phyloP scores from a whole-genome alignment of 2,797 vertebrate species.

The Apogon talboti region DNA sequence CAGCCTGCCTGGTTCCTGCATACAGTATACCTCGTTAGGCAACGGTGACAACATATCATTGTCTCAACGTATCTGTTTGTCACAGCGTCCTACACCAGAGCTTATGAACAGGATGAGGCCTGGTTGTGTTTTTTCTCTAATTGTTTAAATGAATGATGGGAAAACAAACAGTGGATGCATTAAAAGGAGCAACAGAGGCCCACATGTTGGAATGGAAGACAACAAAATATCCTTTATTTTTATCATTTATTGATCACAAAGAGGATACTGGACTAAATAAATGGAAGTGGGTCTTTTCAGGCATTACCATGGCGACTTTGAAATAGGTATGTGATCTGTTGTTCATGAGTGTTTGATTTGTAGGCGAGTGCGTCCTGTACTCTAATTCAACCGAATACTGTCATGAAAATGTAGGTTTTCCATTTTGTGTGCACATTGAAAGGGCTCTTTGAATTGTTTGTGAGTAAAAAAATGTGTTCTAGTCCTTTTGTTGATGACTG shows the following conservation, averaged over 20 bases:
- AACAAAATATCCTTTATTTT: slow-evolving; percentile 29
- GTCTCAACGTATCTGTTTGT: slow-evolving; percentile 68
- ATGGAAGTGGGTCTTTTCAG: slow-evolving; percentile 49
- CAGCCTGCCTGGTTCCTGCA: slow-evolving; percentile 70
- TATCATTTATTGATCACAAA: slow-evolving; percentile 16
- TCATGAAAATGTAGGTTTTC: slow-evolving; percentile 84
- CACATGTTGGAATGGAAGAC: slow-evolving; percentile 36
- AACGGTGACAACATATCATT: slow-evolving; percentile 83
- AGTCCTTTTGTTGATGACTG: slow-evolving; percentile 80
- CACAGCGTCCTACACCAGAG: slow-evolving; percentile 58
- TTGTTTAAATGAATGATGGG: slow-evolving; percentile 26
- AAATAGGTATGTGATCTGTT: slow-evolving; percentile 60
- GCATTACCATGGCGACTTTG: slow-evolving; percentile 50
- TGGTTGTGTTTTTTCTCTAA: slow-evolving; percentile 18
- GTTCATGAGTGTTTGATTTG: slow-evolving; percentile 75
- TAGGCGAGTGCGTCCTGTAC: slow-evolving; percentile 73
- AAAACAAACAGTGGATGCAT: slow-evolving; percentile 30
- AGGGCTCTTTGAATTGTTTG: slow-evolving; percentile 88
- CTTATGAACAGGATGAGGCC: slow-evolving; percentile 37
- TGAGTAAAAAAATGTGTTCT: slow-evolving; percentile 77
- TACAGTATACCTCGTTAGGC: slow-evolving; percentile 78
- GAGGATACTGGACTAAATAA: slow-evolving; percentile 38
- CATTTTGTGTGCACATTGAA: slow-evolving; percentile 88
- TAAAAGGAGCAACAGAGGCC: slow-evolving; percentile 44
- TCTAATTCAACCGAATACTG: slow-evolving; percentile 84